Conservation (phyloP, 2,888 invertebrate species). For the Drosophila mimetica region DNA sequence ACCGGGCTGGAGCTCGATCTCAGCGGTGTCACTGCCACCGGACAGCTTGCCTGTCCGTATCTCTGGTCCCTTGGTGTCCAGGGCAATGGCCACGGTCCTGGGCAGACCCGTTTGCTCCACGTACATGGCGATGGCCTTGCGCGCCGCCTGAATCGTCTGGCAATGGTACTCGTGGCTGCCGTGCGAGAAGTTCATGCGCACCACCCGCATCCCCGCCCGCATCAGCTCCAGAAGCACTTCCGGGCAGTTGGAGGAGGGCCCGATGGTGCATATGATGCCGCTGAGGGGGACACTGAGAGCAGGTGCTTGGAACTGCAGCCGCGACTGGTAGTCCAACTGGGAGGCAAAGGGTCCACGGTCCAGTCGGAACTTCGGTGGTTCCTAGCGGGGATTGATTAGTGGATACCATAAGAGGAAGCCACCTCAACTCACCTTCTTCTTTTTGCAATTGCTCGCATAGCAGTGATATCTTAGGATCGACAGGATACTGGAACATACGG, state of each 20-base stretch:
- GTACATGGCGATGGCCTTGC: constrained; percentile 91
- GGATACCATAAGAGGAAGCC: no score
- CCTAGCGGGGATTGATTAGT: neutral
- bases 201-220: constrained; percentile 97
- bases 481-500: constrained; percentile 7
- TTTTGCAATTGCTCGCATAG: constrained; percentile 22
- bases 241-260: constrained; percentile 92
- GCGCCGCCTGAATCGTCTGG: constrained; percentile 93
- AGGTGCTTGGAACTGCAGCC: constrained; percentile 95
- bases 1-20: constrained; percentile 94
- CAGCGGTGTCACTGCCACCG: constrained; percentile 92
- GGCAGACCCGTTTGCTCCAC: constrained; percentile 88
- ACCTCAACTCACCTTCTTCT: constrained; percentile 25
- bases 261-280: constrained; percentile 99
- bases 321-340: constrained; percentile 96
- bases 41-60: constrained; percentile 97
- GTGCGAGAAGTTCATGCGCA: constrained; percentile 97
- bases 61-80: constrained; percentile 99
- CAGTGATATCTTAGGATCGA: neutral
- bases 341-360: constrained; percentile 82
- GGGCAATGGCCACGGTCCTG: constrained; percentile 95
- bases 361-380: neutral
- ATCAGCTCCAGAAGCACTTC: constrained; percentile 95
- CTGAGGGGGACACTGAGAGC: constrained; percentile 94
- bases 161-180: constrained; percentile 97